Base-by-base conservation (phyloP, 2,113 vertebrate genomes). In the Aramus guarauna region DNA sequence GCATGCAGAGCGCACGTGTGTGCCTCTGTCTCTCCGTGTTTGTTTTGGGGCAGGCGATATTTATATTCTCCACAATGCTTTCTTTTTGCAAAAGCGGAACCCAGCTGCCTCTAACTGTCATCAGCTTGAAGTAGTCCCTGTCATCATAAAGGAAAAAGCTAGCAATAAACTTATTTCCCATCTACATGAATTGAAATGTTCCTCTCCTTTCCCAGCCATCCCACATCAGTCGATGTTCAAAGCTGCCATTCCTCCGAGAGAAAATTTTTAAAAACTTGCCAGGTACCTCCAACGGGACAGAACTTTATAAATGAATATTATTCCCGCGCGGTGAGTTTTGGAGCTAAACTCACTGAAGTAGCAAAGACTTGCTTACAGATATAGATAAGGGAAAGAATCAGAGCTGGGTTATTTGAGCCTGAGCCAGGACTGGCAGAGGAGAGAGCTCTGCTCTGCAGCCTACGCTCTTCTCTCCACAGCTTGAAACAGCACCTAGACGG, bases 391-490 rank as follows among this genome's bases (percentile, higher is more conserved):
- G 50, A 37, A 47, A 85, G 41, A 68, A 77, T 21, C 2, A 39
- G 58, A 66, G n/a, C 8, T 80, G 53, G 15, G 29, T 66, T 59
- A n/a, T 62, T 62, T 59, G 82, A 53, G 4, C 22, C 47, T 14
- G 29, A 59, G 59, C 29, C 59, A 52, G 10, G 45, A 58, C 22
- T 45, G 55, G 39, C 45, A 50, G 59, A 79, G 58, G 26, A 58
- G 15, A 30, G 39, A 43, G n/a, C 32, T 69, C 36, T 74, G 24
- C n/a, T 75, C 30, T 8, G 43, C 43, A 86, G 30, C 9, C 20
- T 68, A 9, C 0, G 0, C 6, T 18, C 43, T 16, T 27, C 20
- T 14, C 48, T 67, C 52, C 2, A 0, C 4, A 24, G 9, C 48
- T 47, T 37, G 58, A 56, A 89, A 43, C 30, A 60, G 12, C 4